Conservation (phyloP, 2,113 vertebrate species). For the Apodemus speciosus region DNA sequence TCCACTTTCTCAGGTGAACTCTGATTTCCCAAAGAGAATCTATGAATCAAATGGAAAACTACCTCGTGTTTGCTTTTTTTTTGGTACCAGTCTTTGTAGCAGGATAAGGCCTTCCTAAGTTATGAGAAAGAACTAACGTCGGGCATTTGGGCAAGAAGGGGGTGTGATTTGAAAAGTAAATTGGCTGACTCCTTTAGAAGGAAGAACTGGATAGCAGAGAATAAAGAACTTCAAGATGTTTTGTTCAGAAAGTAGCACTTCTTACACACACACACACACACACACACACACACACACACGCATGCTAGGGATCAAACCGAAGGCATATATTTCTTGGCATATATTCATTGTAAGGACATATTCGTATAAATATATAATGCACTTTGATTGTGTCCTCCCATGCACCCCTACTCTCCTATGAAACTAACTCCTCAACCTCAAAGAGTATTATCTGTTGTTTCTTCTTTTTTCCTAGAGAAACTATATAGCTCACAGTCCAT, state of each 20-base stretch:
- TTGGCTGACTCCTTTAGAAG: no score
- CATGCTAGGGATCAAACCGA: neutral
- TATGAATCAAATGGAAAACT: neutral
- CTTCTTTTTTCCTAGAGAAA: constrained; percentile 19
- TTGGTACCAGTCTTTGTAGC: constrained; percentile 1
- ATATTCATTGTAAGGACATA: neutral
- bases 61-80: constrained; percentile 6
- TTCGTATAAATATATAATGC: neutral
- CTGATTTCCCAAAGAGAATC: constrained; percentile 21
- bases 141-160: neutral
- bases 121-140: constrained; percentile 12
- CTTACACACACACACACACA: no score
- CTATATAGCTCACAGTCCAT: neutral
- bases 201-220: neutral
- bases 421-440: constrained; percentile 29
- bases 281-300: no score
- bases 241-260: constrained; percentile 19
- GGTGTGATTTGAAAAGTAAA: neutral
- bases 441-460: constrained; percentile 23
- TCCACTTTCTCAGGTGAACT: neutral
- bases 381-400: no score
- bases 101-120: constrained; percentile 34
- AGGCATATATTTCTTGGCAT: neutral
- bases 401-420: neutral
- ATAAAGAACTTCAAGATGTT: neutral